Base-by-base conservation (phyloP, 2,888 invertebrate genomes). In the Sarcophaga carnaria region DNA sequence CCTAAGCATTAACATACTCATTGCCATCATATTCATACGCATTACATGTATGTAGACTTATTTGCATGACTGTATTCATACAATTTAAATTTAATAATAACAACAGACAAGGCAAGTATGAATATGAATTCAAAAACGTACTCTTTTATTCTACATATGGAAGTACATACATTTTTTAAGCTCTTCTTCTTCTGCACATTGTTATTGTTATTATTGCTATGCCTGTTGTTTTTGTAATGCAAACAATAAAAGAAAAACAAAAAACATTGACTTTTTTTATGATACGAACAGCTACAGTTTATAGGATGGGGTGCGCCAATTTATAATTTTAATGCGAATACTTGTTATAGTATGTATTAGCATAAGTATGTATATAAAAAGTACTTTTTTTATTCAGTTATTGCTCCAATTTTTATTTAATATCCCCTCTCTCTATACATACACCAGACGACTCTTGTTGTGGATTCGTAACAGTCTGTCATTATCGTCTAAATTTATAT, bases 51-150 rank as follows among this genome's bases (percentile, higher is more conserved):
- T 60, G 17, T 45, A 60, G 62, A 62, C 60, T 67, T 27, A 54
- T 27, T 17, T 54, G 27, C 54, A 66, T 25, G 6, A 54, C 63
- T 54, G 17, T 12, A 45, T 27, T 27, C 64, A 14, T 71, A 79
- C 37, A 79, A 54, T 80, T 37, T 70, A 20, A 70, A 80, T 78
- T 77, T 72, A 67, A 83, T 67, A 25, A 66, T 54, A 67, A 77
- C 60, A 77, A 77, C 49, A 75, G 54, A 80, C 20, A 83, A 71
- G 37, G 72, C 79, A 80, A 79, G 83, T 83, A 37, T 37, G 37
- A 37, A 37, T 86, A 80, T 86, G 37, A 86, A 82, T 76, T 49
- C 47, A 74, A 45, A 17, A 54, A 54, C 54, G 5, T 62, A 62
- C 22, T 11, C 20, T 17, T 62, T 54, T 60, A 6, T 14, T 59